Evolutionary conservation across 2,113 vertebrate genomes (phyloP).

Genomic region (Mellivora capensis): DNA sequence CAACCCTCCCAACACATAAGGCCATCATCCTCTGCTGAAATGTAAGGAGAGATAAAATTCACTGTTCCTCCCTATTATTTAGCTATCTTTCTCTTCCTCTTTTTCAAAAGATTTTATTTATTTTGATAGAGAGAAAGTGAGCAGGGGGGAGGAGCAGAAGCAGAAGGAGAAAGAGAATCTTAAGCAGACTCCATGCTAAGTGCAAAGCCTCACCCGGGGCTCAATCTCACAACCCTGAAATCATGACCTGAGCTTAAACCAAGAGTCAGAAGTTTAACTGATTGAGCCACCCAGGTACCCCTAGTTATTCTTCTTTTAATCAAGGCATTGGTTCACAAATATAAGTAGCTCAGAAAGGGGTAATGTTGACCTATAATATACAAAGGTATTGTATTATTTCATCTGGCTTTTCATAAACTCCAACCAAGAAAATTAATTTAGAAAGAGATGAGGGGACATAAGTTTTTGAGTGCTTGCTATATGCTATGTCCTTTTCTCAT

Average conservation of each 20-base stretch:
- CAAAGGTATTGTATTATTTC: not conserved
- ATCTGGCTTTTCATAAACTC: not conserved
- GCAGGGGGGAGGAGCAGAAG: not conserved
- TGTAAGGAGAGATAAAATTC: not conserved
- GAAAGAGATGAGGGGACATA: not conserved
- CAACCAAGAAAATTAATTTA: not conserved
- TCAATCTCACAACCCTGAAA: not conserved
- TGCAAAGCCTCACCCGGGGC: fast-evolving
- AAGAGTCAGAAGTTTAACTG: not conserved
- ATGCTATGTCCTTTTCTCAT: not conserved
- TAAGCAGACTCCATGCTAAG: not conserved
- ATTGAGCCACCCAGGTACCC: not conserved
- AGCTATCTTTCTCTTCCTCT: not conserved
- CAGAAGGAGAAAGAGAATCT: not conserved
- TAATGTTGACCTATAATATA: not conserved
- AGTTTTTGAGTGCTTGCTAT: not conserved
- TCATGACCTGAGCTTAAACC: not conserved
- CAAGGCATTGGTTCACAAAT: not conserved
- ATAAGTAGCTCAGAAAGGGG: not conserved
- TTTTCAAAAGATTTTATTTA: not conserved
- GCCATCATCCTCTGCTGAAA: not conserved
- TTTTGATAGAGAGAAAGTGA: not conserved
- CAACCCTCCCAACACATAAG: not conserved
- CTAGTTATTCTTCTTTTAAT: not conserved
- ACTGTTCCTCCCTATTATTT: not conserved